phyloP scores from a whole-genome alignment of 2,113 vertebrate genomes.

The Microtus montanus region DNA sequence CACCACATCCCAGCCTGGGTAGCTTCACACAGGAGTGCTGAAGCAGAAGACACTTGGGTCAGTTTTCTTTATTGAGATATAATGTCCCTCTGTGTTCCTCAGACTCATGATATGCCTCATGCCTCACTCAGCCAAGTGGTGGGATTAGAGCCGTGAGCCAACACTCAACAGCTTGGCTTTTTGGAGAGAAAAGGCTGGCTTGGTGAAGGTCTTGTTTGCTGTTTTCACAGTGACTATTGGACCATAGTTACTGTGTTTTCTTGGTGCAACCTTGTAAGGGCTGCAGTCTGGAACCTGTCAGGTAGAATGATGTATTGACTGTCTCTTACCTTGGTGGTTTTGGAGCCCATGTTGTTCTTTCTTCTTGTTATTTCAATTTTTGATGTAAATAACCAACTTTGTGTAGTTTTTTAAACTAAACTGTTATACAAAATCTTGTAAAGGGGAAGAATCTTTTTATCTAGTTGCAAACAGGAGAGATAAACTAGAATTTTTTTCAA shows the following conservation, averaged over 20 bases:
- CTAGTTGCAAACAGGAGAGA: constrained; percentile 36
- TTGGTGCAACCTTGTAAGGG: neutral
- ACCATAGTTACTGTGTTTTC: neutral
- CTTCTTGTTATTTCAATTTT: constrained; percentile 52
- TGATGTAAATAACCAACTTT: constrained; percentile 46
- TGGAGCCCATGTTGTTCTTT: neutral
- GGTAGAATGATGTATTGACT: neutral
- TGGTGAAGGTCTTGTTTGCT: neutral
- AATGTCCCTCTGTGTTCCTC: neutral
- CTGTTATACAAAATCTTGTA: neutral
- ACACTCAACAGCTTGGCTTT: neutral
- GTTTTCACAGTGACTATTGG: neutral
- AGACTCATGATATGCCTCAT: neutral
- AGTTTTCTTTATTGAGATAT: neutral
- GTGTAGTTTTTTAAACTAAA: constrained; percentile 47
- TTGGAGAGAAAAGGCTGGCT: neutral
- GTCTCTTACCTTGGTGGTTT: neutral
- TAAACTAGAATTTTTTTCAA: neutral
- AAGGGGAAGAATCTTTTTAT: neutral
- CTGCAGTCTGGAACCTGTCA: neutral
- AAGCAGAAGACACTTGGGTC: neutral
- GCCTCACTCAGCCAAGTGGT: neutral
- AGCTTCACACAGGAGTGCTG: neutral
- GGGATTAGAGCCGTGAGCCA: neutral
- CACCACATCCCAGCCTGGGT: neutral